phyloP scores from a whole-genome alignment of 2,797 vertebrate species.

The Setipinna tenuifilis region DNA sequence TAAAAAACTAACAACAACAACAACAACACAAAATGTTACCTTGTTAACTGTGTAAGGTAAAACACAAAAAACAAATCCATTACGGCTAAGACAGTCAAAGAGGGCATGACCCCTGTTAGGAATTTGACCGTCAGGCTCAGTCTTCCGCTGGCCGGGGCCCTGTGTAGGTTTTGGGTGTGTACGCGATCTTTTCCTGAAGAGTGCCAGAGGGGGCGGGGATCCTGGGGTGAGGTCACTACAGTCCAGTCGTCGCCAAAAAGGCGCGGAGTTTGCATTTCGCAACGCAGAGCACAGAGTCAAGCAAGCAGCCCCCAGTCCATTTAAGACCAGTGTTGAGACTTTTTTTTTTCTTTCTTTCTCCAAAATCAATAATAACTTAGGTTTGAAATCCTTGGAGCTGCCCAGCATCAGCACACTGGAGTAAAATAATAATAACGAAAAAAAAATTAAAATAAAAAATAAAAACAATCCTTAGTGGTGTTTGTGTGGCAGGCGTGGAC shows the following conservation, averaged over 20 bases:
- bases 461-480: conserved; percentile 72
- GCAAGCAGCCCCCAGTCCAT: conserved; percentile 53
- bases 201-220: conserved; percentile 26
- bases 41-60: conserved; percentile 16
- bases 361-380: conserved; percentile 79
- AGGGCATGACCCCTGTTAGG: conserved; percentile 47
- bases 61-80: conserved; percentile 36
- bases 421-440: conserved; percentile 31
- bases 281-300: conserved; percentile 50
- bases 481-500: conserved; percentile 66
- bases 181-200: conserved; percentile 30
- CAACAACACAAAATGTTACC: conserved; percentile 52
- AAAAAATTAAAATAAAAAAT: background rate
- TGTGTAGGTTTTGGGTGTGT: conserved; percentile 34
- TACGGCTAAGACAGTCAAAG: conserved; percentile 57
- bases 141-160: conserved; percentile 20
- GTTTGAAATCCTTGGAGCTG: conserved; percentile 66
- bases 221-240: conserved; percentile 55
- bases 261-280: conserved; percentile 61
- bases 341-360: conserved; percentile 32
- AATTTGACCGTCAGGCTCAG: conserved; percentile 14
- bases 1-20: conserved; percentile 60
- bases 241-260: conserved; percentile 61
- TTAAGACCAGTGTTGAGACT: conserved; percentile 82
- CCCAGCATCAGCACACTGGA: conserved; percentile 65